phyloP scores from a whole-genome alignment of 2,797 vertebrate genomes.

The Clamator glandarius region DNA sequence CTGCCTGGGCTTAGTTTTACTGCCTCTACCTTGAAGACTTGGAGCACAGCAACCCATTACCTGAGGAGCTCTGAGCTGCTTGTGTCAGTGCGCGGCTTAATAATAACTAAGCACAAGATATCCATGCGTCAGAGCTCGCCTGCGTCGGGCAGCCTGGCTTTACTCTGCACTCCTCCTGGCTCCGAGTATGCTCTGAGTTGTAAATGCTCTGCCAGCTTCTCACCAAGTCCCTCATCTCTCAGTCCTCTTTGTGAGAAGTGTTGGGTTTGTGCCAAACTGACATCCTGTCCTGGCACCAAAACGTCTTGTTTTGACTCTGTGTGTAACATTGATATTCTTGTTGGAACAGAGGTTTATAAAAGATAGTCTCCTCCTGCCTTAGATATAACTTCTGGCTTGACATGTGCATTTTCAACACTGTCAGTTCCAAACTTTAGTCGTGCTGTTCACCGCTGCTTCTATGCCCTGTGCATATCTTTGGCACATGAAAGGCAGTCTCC shows the following conservation, averaged over 20 bases:
- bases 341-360: background rate
- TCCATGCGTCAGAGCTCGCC: background rate
- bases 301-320: accelerated
- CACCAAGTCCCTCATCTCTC: background rate
- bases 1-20: background rate
- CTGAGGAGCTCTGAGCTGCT: background rate
- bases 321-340: background rate
- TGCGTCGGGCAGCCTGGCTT: background rate
- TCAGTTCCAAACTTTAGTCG: background rate
- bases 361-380: background rate
- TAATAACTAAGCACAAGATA: accelerated
- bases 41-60: background rate
- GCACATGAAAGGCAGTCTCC: background rate
- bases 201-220: background rate
- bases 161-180: background rate
- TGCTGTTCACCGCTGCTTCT: background rate
- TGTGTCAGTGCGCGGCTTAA: accelerated
- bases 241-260: background rate
- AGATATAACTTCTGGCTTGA: background rate
- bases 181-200: background rate
- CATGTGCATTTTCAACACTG: accelerated
- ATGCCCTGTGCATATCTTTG: accelerated
- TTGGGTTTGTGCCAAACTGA: background rate
- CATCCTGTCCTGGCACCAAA: background rate
- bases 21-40: background rate